Evolutionary conservation across 2,113 vertebrate genomes (phyloP), one percentile per base, ranked within the genome.

Genomic region (Malurus elegans): DNA sequence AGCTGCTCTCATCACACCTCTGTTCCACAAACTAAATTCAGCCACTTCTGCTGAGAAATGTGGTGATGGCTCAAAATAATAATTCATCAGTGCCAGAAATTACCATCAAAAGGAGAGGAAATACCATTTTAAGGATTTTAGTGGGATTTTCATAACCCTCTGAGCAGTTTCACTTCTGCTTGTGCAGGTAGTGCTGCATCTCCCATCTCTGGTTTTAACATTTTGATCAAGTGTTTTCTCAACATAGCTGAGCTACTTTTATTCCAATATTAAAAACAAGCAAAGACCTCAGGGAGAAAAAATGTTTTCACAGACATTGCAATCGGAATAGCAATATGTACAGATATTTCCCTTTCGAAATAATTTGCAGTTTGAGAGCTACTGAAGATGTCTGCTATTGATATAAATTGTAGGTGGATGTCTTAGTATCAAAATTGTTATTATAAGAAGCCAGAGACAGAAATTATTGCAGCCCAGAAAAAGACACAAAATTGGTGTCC

Each of bases 321-420:
- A 78, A 34, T 83, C 31, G 83, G 65, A 88, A 82, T 60, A 79
- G 14, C 62, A 92, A 78, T 86, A 72, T 47, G 44, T 91, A 79
- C 57, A 91, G 73, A 81, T 72, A 26, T 84, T 91, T 89, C 23
- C 10, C 26, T 42, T 85, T 69, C 65, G 65, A 75, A 81, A 92
- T 71, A 38, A 89, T 94, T 88, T 90, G 71, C 57, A 47, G 47
- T 83, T 58, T 91, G 67, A 94, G 78, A 92, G 79, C 61, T 64
- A 79, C 45, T 78, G 56, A 88, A 92, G 48, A 51, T 80, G 36
- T 57, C 73, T 87, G 28, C 42, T 70, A 48, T 60, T 79, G 76
- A 84, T 81, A 85, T 51, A 92, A 92, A 93, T 82, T 88, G 69
- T 56, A 40, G 64, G 84, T 38, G 21, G 51, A 47, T 45, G 40